These are phyloP conservation scores for Thecophora atra DNA, from an alignment of 2,888 invertebrate genomes.

Conservation along the genomic window DNA sequence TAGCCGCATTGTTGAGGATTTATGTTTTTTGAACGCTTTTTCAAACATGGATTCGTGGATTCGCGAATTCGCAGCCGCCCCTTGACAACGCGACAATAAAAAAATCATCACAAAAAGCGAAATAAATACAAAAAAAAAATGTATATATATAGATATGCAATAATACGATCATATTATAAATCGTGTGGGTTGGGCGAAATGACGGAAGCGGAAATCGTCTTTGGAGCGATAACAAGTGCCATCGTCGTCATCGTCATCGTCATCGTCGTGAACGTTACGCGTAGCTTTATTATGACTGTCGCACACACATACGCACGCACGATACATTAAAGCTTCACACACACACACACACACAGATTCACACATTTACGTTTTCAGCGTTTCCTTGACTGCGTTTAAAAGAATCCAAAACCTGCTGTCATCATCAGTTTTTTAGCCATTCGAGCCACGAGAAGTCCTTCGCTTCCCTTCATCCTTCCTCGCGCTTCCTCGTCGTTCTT, in stretches of 20 bases:
- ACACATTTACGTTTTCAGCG: background rate
- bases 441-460: constrained; percentile 2
- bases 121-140: too few relatives aligned
- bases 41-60: constrained; percentile 54
- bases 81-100: constrained; percentile 43
- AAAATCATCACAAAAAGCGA: constrained; percentile 51
- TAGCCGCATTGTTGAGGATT: constrained; percentile 61
- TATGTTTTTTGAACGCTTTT: constrained; percentile 61
- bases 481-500: constrained; percentile 49
- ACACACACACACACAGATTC: background rate
- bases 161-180: constrained; percentile 60
- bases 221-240: constrained; percentile 45
- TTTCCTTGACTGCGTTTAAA: constrained; percentile 14
- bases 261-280: constrained; percentile 3
- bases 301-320: background rate
- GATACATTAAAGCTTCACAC: constrained; percentile 1
- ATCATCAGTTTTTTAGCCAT: constrained; percentile 38
- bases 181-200: constrained; percentile 44
- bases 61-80: constrained; percentile 10
- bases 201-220: constrained; percentile 60
- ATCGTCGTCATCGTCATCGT: constrained; percentile 17
- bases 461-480: constrained; percentile 47
- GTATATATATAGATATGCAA: too few relatives aligned
- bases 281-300: background rate
- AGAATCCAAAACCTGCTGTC: constrained; percentile 34